Conservation (phyloP, 1,140 invertebrate species). For the Phthorimaea operculella region DNA sequence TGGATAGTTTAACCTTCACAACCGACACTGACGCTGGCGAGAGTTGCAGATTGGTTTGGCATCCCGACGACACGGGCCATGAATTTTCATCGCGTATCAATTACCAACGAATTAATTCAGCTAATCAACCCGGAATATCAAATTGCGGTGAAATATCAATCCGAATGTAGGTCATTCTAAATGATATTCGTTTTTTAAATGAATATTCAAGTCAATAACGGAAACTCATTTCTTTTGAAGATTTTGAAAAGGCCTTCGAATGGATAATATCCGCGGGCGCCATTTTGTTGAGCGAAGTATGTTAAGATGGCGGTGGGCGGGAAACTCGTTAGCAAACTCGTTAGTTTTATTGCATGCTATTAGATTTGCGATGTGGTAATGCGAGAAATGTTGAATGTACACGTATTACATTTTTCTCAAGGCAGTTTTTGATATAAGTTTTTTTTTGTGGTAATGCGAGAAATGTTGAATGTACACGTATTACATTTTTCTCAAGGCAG, state of each 20-base stretch:
- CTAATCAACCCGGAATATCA: slow-evolving; percentile 1
- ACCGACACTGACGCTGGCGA: too few species aligned
- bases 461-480: too few species aligned
- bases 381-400: too few species aligned
- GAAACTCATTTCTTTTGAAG: too few species aligned
- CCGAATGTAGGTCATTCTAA: neutral
- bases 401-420: too few species aligned
- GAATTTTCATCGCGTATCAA: neutral
- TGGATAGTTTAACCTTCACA: too few species aligned
- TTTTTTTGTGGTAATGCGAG: too few species aligned
- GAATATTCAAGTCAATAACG: neutral
- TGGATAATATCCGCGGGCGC: slow-evolving; percentile 3
- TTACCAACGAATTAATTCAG: neutral
- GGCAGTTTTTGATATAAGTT: too few species aligned
- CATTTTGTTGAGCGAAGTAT: slow-evolving; percentile 24
- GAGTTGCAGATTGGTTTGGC: too few species aligned
- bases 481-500: too few species aligned
- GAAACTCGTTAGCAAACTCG: slow-evolving; percentile 21
- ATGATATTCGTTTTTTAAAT: neutral
- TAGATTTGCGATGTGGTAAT: too few species aligned
- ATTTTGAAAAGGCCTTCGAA: too few species aligned
- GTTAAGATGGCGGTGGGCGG: slow-evolving; percentile 18
- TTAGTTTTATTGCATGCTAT: slow-evolving; percentile 22
- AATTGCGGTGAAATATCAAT: neutral
- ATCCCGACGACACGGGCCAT: neutral